These are phyloP conservation scores for Seira ritae DNA, from an alignment of 2,888 invertebrate genomes.

Conservation along the genomic window DNA sequence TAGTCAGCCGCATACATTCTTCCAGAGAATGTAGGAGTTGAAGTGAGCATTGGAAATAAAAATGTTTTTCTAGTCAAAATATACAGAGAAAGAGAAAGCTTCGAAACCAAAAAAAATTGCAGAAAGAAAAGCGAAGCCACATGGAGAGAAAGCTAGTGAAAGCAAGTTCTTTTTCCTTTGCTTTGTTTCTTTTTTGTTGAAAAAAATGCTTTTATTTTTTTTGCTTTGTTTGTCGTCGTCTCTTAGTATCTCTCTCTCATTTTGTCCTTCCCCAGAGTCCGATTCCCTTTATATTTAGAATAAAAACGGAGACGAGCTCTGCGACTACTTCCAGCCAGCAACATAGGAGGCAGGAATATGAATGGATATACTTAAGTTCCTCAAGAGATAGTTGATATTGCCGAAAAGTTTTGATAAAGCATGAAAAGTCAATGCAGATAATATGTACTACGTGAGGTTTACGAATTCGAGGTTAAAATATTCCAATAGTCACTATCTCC, in stretches of 20 bases:
- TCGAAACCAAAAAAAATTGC: background rate
- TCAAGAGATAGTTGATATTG: no score
- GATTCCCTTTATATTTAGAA: constrained; percentile 58
- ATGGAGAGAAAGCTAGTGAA: background rate
- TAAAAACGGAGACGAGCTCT: constrained; percentile 28
- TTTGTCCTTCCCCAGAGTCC: constrained; percentile 55
- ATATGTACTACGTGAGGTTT: no score
- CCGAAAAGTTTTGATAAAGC: no score
- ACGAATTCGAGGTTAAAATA: no score
- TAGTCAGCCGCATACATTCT: no score
- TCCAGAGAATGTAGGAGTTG: no score
- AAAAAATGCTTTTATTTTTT: constrained; percentile 19
- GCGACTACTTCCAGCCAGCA: constrained; percentile 26
- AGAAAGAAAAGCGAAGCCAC: background rate
- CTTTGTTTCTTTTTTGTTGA: background rate
- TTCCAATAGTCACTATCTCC: no score
- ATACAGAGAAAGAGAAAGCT: background rate
- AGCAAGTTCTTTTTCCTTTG: constrained; percentile 25
- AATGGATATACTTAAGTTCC: no score
- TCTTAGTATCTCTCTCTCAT: constrained; percentile 49
- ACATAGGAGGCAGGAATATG: no score
- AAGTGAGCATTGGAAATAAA: no score
- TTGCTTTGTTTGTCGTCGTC: constrained; percentile 22
- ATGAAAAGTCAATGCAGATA: no score
- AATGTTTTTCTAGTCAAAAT: no score